Conservation (phyloP, 2,797 vertebrate genomes). For the Anomalospiza imberbis region DNA sequence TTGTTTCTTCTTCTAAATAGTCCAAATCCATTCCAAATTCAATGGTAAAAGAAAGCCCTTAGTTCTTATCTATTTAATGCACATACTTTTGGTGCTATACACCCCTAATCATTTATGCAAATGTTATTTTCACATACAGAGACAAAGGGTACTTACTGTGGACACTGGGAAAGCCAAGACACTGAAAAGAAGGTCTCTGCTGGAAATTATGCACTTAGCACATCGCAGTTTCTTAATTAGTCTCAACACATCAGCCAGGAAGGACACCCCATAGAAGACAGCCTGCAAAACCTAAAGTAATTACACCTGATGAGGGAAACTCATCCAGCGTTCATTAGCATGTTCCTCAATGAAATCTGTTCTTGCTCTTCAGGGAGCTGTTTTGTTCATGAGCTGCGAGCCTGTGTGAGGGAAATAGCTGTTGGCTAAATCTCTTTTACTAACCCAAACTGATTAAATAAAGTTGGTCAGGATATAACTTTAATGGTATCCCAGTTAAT, state of each 20-base stretch:
- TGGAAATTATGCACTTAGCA: slow-evolving; percentile 69
- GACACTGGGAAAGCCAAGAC: slow-evolving; percentile 86
- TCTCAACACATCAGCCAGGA: slow-evolving; percentile 79
- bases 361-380: slow-evolving; percentile 40
- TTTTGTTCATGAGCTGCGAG: slow-evolving; percentile 13
- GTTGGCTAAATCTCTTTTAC: slow-evolving; percentile 58
- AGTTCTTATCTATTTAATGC: neutral
- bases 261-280: slow-evolving; percentile 83
- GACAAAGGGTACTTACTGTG: slow-evolving; percentile 77
- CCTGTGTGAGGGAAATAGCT: slow-evolving; percentile 31
- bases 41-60: neutral
- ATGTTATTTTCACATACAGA: neutral
- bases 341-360: slow-evolving; percentile 44
- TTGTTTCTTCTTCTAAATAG: neutral
- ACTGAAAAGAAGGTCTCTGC: slow-evolving; percentile 86
- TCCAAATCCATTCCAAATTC: neutral
- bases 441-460: slow-evolving; percentile 58
- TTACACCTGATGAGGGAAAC: slow-evolving; percentile 73
- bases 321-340: slow-evolving; percentile 73
- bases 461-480: slow-evolving; percentile 48
- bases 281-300: slow-evolving; percentile 87
- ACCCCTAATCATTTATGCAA: neutral
- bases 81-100: neutral
- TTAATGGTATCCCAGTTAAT: slow-evolving; percentile 51
- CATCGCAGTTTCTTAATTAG: slow-evolving; percentile 67